Conservation (phyloP, 2,797 vertebrate species). For the Sus cebifrons region DNA sequence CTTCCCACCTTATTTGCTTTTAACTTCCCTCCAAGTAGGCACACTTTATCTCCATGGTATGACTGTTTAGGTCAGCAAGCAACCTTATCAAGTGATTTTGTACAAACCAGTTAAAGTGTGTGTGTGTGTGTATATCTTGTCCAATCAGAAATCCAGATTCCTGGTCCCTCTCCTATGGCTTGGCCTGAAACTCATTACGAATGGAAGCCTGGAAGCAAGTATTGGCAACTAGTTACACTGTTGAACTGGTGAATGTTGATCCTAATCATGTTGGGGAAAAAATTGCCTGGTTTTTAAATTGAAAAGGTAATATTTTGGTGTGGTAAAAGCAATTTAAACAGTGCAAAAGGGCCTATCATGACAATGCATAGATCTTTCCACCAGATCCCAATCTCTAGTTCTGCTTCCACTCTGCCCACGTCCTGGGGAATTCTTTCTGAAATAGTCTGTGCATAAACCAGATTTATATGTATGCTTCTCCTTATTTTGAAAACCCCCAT, state of each 20-base stretch:
- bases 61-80: background rate
- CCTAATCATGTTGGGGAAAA: background rate
- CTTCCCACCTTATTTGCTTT: background rate
- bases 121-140: background rate
- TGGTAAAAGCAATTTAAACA: background rate
- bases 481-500: background rate
- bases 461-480: background rate
- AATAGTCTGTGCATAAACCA: background rate
- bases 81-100: conserved; percentile 17
- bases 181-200: background rate
- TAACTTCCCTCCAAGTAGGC: background rate
- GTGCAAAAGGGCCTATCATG: background rate
- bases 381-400: background rate
- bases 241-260: background rate
- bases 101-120: background rate
- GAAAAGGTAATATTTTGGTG: background rate
- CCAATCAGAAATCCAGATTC: background rate
- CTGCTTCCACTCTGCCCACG: background rate
- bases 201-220: background rate
- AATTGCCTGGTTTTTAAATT: background rate
- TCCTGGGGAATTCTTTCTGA: background rate
- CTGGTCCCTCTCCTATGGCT: background rate
- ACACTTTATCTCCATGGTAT: background rate
- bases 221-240: no score
- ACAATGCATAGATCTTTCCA: background rate